phyloP scores from a whole-genome alignment of 2,888 invertebrate genomes.

The Formica aserva region DNA sequence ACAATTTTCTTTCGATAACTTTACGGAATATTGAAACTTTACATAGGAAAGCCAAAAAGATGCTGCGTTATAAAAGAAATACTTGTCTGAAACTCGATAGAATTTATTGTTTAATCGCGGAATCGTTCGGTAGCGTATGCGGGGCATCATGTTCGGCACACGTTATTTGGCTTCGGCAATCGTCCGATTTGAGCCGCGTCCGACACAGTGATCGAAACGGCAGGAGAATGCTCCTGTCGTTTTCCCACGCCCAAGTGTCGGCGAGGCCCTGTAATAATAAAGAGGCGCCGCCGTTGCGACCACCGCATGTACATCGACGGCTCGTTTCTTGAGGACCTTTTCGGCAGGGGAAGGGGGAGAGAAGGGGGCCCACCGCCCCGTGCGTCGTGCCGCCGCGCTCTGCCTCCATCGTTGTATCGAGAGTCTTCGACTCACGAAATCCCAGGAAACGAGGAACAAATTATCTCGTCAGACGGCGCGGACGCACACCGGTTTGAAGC shows the following conservation, averaged over 20 bases:
- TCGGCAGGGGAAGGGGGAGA: background rate
- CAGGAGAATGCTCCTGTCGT: slow-evolving; percentile 45
- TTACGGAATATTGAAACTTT: background rate
- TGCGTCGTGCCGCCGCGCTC: slow-evolving; percentile 51
- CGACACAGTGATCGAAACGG: slow-evolving; percentile 33
- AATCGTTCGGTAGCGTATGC: slow-evolving; percentile 37
- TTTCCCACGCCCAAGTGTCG: slow-evolving; percentile 76
- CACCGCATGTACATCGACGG: slow-evolving; percentile 43
- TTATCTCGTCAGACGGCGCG: slow-evolving; percentile 83
- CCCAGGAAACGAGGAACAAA: slow-evolving; percentile 85
- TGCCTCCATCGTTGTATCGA: slow-evolving; percentile 46
- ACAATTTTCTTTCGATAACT: background rate
- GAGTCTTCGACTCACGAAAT: slow-evolving; percentile 74
- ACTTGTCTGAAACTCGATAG: background rate
- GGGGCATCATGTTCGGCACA: slow-evolving; percentile 7
- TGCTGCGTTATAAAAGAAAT: background rate
- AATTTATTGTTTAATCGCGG: background rate
- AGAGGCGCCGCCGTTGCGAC: slow-evolving; percentile 69
- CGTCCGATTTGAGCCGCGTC: background rate
- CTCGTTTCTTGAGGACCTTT: slow-evolving; percentile 54
- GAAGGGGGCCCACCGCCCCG: slow-evolving; percentile 47
- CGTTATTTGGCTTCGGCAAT: slow-evolving; percentile 11
- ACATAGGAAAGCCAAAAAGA: background rate
- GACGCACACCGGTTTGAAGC: slow-evolving; percentile 76
- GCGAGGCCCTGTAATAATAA: slow-evolving; percentile 76